Evolutionary conservation across 2,113 vertebrate species (phyloP), one percentile per base, ranked within the genome.

Genomic region (Stigmatopora nigra): DNA sequence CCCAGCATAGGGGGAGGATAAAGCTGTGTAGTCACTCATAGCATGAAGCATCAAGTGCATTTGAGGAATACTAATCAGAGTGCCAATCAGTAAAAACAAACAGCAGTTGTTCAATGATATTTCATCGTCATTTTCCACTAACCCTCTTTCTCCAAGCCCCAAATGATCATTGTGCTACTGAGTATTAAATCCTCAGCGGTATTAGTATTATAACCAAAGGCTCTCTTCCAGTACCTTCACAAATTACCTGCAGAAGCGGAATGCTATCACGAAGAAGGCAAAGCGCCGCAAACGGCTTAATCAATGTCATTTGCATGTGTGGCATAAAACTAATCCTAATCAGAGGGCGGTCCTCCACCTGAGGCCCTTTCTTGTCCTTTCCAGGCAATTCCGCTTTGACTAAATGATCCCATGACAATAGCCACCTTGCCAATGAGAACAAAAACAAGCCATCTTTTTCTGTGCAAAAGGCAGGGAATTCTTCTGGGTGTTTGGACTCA

Each of bases 221-320:
- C 75, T 66, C 55, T 69, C 62, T 62, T 81, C 70, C 70, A 70
- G 65, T 56, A 57, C 63, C 73, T 56, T 82, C 72, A 75, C 73
- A 80, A 68, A 81, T 73, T 73, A 81, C 76, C 80, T 78, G 70
- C 72, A 77, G 76, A 44, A 78, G 64, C 76, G 77, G 69, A 64
- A 84, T 74, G 74, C 73, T 71, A 68, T 71, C 69, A 72, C 41
- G 61, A 66, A 69, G 77, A 75, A 68, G 62, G 59, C 58, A 65
- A 65, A 72, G 51, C 49, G 36, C 65, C 61, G 61, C 79, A 46
- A 72, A 56, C 53, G 71, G 64, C 73, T 82, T 84, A 72, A 86
- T 84, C 81, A 79, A 81, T 80, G 66, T 55, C 48, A 84, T 89
- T 83, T 87, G 80, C 84, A 87, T 84, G 86, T 73, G 65, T 71